Conservation (phyloP, 1,140 invertebrate species). For the Platyscapa corneri region DNA sequence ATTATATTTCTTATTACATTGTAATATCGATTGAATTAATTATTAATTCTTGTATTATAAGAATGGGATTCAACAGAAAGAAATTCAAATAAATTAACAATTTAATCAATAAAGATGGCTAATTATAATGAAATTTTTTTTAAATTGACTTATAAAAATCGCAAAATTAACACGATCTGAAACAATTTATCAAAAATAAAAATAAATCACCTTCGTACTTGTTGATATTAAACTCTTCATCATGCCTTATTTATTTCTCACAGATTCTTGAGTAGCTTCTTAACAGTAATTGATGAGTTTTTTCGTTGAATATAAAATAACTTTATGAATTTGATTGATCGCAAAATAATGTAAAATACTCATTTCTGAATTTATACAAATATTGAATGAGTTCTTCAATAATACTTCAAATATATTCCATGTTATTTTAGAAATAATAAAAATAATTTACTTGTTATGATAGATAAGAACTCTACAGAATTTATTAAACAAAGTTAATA, state of each 20-base stretch:
- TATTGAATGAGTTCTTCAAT: neutral
- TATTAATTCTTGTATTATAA: too few relatives aligned
- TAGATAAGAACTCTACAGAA: neutral
- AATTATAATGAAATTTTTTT: too few relatives aligned
- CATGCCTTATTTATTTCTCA: neutral
- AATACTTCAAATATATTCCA: neutral
- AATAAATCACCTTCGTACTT: neutral
- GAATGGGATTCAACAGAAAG: too few relatives aligned
- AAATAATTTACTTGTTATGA: neutral
- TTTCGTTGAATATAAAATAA: neutral
- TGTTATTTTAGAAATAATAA: too few relatives aligned
- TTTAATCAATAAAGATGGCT: too few relatives aligned
- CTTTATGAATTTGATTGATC: neutral
- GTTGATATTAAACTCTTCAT: neutral
- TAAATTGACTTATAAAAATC: neutral
- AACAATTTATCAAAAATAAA: neutral
- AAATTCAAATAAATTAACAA: too few relatives aligned
- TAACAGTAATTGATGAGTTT: conserved; percentile 2
- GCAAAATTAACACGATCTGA: neutral
- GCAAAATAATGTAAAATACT: neutral
- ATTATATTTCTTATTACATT: too few relatives aligned
- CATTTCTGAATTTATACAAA: neutral
- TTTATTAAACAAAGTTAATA: neutral
- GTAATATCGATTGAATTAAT: too few relatives aligned
- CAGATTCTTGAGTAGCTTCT: neutral